Percentiles rank a stretch among this genome's conserved stretches.
phyloP scores from a whole-genome alignment of 2,888 invertebrate species.

The Protodeltote pygarga region DNA sequence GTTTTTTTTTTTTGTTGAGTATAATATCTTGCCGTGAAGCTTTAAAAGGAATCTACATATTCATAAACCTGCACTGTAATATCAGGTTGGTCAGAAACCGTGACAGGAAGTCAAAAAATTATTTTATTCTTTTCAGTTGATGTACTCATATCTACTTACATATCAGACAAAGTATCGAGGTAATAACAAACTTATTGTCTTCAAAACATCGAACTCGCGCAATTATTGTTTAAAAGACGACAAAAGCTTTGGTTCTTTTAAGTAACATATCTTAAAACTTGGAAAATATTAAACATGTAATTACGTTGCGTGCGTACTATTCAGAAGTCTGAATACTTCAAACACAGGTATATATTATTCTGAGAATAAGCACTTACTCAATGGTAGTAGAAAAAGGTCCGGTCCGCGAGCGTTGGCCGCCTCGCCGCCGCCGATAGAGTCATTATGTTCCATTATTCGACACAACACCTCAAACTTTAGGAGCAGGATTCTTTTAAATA shows the following conservation, averaged over 20 bases:
- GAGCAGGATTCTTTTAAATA: neutral
- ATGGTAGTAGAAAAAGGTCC: constrained; percentile 55
- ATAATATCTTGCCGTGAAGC: no score
- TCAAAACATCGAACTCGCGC: no score
- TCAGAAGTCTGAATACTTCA: constrained; percentile 39
- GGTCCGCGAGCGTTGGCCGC: constrained; percentile 60
- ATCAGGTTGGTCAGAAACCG: no score
- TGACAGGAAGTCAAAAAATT: no score
- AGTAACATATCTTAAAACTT: neutral
- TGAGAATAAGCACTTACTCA: constrained; percentile 49
- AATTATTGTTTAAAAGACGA: no score
- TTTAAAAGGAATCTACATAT: no score
- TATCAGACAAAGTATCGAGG: no score
- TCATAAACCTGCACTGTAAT: no score
- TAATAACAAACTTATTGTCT: no score
- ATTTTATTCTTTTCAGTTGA: no score
- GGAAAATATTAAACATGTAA: constrained; percentile 10
- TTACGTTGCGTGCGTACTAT: constrained; percentile 35
- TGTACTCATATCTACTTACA: no score
- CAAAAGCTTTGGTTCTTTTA: neutral
- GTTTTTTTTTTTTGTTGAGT: neutral
- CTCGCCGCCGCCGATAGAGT: constrained; percentile 84
- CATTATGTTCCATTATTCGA: constrained; percentile 83
- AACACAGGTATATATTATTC: constrained; percentile 48
- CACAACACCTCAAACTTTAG: constrained; percentile 66